phyloP scores from a whole-genome alignment of 2,888 invertebrate species.

The Charanyca ferruginea region DNA sequence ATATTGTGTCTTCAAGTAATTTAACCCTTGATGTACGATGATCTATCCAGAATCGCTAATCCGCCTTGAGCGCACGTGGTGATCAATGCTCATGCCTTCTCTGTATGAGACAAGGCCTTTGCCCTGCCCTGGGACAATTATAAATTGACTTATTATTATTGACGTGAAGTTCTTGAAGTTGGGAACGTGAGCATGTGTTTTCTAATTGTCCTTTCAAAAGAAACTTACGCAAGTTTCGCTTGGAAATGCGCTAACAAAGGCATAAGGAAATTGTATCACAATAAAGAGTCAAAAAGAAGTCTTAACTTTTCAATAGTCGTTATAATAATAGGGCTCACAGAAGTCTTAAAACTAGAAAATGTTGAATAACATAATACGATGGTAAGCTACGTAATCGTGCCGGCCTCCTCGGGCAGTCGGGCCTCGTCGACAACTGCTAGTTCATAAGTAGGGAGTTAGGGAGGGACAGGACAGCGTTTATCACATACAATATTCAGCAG shows the following conservation, averaged over 20 bases:
- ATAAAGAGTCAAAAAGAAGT: conserved; percentile 34
- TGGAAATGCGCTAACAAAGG: conserved; percentile 32
- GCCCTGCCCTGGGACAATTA: no score
- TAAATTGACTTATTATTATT: not conserved
- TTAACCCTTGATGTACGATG: conserved; percentile 1
- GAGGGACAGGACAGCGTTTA: conserved; percentile 50
- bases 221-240: conserved; percentile 34
- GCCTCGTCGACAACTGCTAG: conserved; percentile 19
- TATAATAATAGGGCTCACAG: not conserved
- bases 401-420: not conserved
- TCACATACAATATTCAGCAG: conserved; percentile 62
- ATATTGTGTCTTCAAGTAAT: not conserved
- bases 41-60: not conserved
- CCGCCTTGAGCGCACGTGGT: not conserved
- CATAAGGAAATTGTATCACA: conserved; percentile 28
- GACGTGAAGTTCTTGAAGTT: conserved; percentile 1
- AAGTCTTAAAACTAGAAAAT: conserved; percentile 25
- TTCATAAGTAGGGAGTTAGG: conserved; percentile 46
- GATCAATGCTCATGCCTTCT: not conserved
- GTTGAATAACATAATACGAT: conserved; percentile 20
- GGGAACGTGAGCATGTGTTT: conserved; percentile 20
- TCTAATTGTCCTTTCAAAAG: conserved; percentile 33
- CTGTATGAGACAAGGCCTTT: not conserved
- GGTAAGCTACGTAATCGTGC: conserved; percentile 22
- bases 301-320: conserved; percentile 21